A percentile compares a stretch with the other conserved stretches of the same genome.
phyloP scores from a whole-genome alignment of 2,888 invertebrate species.

The Nymphalis urticae region DNA sequence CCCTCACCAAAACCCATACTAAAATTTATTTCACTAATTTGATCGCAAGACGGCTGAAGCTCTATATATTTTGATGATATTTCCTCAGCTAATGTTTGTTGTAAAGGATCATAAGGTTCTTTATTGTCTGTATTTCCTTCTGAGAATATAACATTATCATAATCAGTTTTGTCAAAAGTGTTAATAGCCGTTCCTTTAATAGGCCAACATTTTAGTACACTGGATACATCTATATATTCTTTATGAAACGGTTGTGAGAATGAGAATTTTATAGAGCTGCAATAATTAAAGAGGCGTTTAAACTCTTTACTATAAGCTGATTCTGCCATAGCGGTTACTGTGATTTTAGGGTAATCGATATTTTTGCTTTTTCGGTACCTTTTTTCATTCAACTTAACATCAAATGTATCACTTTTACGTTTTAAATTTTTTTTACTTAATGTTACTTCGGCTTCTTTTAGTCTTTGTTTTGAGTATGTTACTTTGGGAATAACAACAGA shows the following conservation, averaged over 20 bases:
- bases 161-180: constrained; percentile 36
- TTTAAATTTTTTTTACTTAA: constrained; percentile 49
- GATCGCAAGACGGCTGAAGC: constrained; percentile 44
- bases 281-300: constrained; percentile 60
- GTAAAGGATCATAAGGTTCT: constrained; percentile 48
- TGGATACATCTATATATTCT: constrained; percentile 59
- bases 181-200: constrained; percentile 42
- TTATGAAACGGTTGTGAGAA: constrained; percentile 65
- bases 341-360: constrained; percentile 64
- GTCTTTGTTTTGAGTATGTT: constrained; percentile 53
- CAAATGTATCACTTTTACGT: constrained; percentile 57
- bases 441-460: constrained; percentile 20
- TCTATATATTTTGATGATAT: constrained; percentile 52
- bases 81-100: constrained; percentile 65
- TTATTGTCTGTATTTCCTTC: constrained; percentile 43
- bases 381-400: constrained; percentile 49
- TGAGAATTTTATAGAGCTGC: constrained; percentile 67
- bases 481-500: constrained; percentile 52
- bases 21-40: constrained; percentile 66
- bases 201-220: constrained; percentile 61
- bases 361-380: constrained; percentile 69
- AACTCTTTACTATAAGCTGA: constrained; percentile 61
- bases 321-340: constrained; percentile 45
- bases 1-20: constrained; percentile 81
- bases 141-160: constrained; percentile 49